phyloP scores from a whole-genome alignment of 2,113 vertebrate species.

The Prunella fulvescens region DNA sequence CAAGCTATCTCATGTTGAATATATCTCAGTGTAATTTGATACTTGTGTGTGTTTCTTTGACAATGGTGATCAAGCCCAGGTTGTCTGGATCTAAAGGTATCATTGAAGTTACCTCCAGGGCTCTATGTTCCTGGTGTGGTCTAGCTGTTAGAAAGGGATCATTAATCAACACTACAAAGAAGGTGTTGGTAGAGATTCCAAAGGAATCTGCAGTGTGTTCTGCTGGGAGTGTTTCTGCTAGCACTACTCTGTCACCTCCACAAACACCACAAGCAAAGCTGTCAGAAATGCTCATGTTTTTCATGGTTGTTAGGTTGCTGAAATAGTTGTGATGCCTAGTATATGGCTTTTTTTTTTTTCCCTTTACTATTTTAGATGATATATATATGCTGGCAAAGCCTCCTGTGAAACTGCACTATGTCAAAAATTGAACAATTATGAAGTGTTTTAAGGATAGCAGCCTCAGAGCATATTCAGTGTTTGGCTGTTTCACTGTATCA shows the following conservation, averaged over 20 bases:
- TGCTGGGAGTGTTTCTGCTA: background rate
- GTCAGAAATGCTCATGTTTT: background rate
- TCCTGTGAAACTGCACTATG: background rate
- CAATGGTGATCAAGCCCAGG: background rate
- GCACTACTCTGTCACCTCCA: background rate
- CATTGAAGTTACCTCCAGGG: background rate
- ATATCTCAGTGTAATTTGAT: rapidly evolving
- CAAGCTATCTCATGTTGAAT: background rate
- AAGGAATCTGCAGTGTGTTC: background rate
- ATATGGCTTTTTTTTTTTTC: background rate
- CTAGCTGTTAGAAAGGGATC: background rate
- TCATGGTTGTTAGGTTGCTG: background rate
- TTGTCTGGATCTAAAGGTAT: background rate
- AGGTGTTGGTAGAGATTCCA: background rate
- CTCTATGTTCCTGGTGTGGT: background rate
- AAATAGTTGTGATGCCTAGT: background rate
- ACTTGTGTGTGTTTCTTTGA: background rate
- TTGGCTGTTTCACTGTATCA: background rate
- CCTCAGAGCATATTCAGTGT: background rate
- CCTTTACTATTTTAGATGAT: background rate
- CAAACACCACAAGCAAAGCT: background rate
- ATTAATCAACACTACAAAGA: background rate
- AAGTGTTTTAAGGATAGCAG: background rate
- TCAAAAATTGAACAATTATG: background rate
- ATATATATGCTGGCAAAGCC: background rate